Percentiles rank a stretch among this genome's conserved stretches.
phyloP scores from a whole-genome alignment of 2,113 vertebrate species.

The Columba janthina region DNA sequence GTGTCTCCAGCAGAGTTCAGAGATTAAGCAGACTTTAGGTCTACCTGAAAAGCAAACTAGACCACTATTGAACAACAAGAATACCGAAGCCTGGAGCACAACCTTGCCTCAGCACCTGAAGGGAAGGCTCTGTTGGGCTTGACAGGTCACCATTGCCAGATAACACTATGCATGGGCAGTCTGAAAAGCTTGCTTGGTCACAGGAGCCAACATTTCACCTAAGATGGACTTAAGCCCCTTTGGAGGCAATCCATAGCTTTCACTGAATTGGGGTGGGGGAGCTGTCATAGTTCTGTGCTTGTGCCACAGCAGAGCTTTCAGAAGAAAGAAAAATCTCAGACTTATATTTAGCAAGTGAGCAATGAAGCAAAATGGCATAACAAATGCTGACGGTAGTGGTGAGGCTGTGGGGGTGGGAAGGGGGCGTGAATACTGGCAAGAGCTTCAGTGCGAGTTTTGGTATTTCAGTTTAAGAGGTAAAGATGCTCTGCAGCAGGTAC shows the following conservation, averaged over 20 bases:
- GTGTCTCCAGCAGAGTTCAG: background rate
- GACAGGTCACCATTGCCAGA: background rate
- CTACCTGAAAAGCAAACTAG: background rate
- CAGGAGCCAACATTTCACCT: background rate
- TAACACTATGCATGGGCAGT: background rate
- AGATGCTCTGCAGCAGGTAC: constrained; percentile 9
- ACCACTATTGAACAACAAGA: background rate
- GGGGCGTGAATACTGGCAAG: constrained; percentile 44
- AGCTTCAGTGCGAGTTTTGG: background rate
- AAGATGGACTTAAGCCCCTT: background rate
- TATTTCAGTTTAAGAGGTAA: constrained; percentile 25
- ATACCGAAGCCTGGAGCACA: background rate
- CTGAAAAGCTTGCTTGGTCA: background rate
- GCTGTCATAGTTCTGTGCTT: background rate
- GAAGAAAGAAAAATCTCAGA: constrained; percentile 24
- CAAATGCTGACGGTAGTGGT: constrained; percentile 37
- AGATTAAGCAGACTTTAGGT: background rate
- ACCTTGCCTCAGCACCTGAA: background rate
- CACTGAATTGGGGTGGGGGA: background rate
- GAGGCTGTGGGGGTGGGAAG: constrained; percentile 34
- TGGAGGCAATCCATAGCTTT: background rate
- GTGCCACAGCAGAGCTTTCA: constrained; percentile 4
- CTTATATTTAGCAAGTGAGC: constrained; percentile 62
- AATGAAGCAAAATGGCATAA: constrained; percentile 51
- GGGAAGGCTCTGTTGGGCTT: background rate